These are phyloP conservation scores for Synergus laeviventris DNA, from an alignment of 2,888 invertebrate species.

Conservation along the genomic window DNA sequence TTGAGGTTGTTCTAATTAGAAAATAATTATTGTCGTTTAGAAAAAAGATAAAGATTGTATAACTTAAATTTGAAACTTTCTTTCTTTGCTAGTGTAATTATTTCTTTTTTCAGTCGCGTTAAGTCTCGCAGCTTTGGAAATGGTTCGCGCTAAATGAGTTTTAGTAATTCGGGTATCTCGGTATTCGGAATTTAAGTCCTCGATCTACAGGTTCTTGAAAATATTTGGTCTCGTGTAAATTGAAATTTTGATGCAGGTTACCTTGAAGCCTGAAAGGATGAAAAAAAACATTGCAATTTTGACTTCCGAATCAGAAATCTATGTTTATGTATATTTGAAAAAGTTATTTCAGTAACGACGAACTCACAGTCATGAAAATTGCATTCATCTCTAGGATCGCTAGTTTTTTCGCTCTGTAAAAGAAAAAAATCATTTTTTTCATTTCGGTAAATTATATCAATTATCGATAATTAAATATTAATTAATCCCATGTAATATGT, in stretches of 20 bases:
- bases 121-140: conserved; percentile 62
- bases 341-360: no score
- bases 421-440: not conserved
- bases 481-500: conserved; percentile 35
- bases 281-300: no score
- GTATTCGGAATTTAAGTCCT: conserved; percentile 52
- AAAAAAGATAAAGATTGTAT: not conserved
- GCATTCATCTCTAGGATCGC: not conserved
- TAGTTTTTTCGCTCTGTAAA: not conserved
- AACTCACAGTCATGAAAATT: conserved; percentile 32
- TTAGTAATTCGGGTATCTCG: conserved; percentile 58
- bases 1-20: not conserved
- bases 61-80: not conserved
- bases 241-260: conserved; percentile 64
- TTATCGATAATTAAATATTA: not conserved
- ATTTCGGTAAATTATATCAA: not conserved
- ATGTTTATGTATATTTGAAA: no score
- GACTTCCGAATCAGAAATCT: no score
- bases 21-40: no score
- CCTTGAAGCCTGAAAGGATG: conserved; percentile 59
- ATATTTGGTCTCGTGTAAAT: conserved; percentile 61
- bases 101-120: conserved; percentile 59
- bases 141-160: conserved; percentile 60
- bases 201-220: conserved; percentile 52
- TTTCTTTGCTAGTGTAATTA: not conserved